Percentiles rank a stretch among this genome's conserved stretches.
These are phyloP conservation scores for Amblyteles armatorius DNA, from an alignment of 2,888 invertebrate genomes.

Conservation along the genomic window DNA sequence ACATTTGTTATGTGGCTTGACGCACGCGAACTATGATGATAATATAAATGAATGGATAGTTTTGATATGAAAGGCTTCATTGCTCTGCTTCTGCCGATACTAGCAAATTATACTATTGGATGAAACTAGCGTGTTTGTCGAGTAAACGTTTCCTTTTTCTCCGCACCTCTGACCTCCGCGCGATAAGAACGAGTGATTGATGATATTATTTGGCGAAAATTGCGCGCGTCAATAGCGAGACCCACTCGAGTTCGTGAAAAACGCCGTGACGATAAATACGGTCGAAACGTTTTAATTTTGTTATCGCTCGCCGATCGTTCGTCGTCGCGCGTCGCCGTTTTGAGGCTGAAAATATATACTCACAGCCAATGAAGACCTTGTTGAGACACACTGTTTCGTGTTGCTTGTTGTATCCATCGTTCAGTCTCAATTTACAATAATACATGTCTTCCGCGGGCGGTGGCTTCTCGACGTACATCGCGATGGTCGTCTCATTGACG, in stretches of 20 bases:
- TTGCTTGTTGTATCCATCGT: constrained; percentile 74
- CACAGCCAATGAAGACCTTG: constrained; percentile 87
- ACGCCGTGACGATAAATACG: not conserved
- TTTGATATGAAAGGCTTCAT: constrained; percentile 59
- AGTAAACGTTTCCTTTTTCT: constrained; percentile 5
- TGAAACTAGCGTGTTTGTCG: constrained; percentile 2
- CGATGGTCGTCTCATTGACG: constrained; percentile 88
- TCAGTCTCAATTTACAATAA: constrained; percentile 85
- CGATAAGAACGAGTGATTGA: constrained; percentile 42
- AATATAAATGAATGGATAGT: constrained; percentile 68
- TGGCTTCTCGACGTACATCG: constrained; percentile 86
- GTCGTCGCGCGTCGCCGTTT: not conserved
- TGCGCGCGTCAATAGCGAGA: not conserved
- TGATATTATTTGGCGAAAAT: constrained; percentile 36
- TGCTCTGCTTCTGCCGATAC: constrained; percentile 23
- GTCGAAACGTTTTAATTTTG: not conserved
- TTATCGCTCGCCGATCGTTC: not conserved
- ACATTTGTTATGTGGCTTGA: constrained; percentile 66
- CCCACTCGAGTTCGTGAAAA: not conserved
- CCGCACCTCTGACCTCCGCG: constrained; percentile 26
- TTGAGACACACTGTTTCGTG: constrained; percentile 86
- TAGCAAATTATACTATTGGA: constrained; percentile 36
- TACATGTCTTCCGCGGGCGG: constrained; percentile 86
- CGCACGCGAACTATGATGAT: constrained; percentile 68
- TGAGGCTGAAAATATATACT: constrained; percentile 78